Evolutionary conservation across 92 coral and sea anemone genomes (phyloP), one percentile per base, ranked within the genome.

Genomic region (Epizoanthus fatuus): DNA sequence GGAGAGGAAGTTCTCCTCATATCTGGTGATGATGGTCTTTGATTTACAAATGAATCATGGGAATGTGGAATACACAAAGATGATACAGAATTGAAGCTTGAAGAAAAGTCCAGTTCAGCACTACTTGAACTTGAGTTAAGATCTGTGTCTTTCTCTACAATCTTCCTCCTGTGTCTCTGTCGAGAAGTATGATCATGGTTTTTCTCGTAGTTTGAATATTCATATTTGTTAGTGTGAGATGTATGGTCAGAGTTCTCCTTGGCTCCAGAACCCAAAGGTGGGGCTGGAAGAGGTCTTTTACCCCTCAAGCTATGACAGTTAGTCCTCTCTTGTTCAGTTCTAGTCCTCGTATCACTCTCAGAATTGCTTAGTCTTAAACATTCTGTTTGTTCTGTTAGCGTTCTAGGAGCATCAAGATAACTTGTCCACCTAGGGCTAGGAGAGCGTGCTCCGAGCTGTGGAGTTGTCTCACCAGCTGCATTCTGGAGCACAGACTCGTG

Each of bases 81-180:
- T 14, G 60, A 22, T 1, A 4, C 55, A 25, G 22, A 10, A 44
- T 7, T 40, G 69, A 42, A 5, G 49, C 66, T n/a, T 15, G 91
- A 64, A 22, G 83, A 81, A 35, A 80, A 62, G 12, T 94, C 98
- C 37, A 94, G 77, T 59, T 94, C 98, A 72, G 76, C 77, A 54
- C 98, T 94, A 10, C 98, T 94, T 64, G 98, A 92, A 80, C 98
- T 94, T n/a, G 96, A 94, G 86, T 94, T 62, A 4, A 92, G 65
- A 12, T 94, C 94, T 76, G 74, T 40, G 80, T 32, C 73, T 5
- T 68, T 69, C 17, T 82, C 65, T 2, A 69, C 19, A 56, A 75
- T 56, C 68, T 70, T 86, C 9, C 54, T 79, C 54, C 76, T 90
- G 79, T 72, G 55, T 69, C 86, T 87, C 56, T 86, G 83, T 8